Base-by-base conservation (phyloP, 2,113 vertebrate genomes). In the Scomber scombrus region DNA sequence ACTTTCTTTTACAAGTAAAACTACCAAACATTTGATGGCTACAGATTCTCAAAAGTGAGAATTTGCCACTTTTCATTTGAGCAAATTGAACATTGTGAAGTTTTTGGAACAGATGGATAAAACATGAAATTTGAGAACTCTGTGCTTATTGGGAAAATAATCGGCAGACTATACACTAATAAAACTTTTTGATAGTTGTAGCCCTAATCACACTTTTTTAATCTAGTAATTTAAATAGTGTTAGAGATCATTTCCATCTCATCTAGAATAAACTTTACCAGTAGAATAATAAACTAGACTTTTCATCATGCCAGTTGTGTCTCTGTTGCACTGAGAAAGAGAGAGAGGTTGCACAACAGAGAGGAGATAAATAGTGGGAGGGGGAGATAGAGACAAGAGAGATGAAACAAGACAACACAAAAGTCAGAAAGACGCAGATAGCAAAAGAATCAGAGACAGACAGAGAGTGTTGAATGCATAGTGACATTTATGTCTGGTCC, bases 381-480 rank as follows among this genome's bases (percentile, higher is more conserved):
- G 61, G 68, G 40, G 9, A 6, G 26, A 71, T 19, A 29, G 34
- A 60, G 52, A 49, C 10, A 61, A 46, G n/a, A 50, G 47, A 77
- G 72, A 74, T 77, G 71, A 76, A 70, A 58, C 8, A 10, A 73
- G 71, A 73, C 67, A 55, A 34, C 1, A 21, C 5, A 3, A 11
- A 40, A 49, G 46, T 70, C 54, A 83, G 46, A 60, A 50, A 82
- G 61, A 64, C 50, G 67, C 34, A 1, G 23, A 61, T 47, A 63
- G 51, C 49, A 40, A 11, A 56, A 51, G 16, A 66, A 65, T 64
- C 13, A 16, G 50, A 74, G 76, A 64, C 56, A 61, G 55, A 69
- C 52, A 51, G 50, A 51, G 50, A 56, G 75, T 55, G 68, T 8
- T 85, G 65, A 83, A 89, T 73, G 34, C 15, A 1, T 43, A 16